These are phyloP conservation scores for Oligia strigilis DNA, from an alignment of 2,888 invertebrate species.

Conservation along the genomic window DNA sequence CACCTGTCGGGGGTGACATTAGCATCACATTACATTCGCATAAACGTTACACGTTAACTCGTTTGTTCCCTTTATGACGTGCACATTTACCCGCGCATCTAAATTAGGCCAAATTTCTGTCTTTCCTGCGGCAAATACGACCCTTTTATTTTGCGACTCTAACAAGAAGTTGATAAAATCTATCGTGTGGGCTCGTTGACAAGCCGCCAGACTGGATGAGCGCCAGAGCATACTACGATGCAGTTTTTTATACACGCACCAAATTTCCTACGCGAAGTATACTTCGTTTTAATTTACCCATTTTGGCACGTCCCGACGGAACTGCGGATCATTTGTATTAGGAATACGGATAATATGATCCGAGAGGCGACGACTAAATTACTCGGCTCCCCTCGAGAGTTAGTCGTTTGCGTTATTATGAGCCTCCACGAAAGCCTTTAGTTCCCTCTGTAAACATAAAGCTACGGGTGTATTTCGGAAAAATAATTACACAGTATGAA, in stretches of 20 bases:
- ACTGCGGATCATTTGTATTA: slow-evolving; percentile 85
- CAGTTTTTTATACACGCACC: slow-evolving; percentile 81
- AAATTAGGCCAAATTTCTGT: slow-evolving; percentile 60
- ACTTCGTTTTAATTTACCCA: slow-evolving; percentile 88
- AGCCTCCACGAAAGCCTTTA: slow-evolving; percentile 70
- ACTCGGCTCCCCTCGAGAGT: slow-evolving; percentile 71
- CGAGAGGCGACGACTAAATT: slow-evolving; percentile 78
- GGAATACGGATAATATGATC: slow-evolving; percentile 83
- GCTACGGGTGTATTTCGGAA: slow-evolving; percentile 66
- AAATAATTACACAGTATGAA: slow-evolving; percentile 74
- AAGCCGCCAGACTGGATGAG: slow-evolving; percentile 77
- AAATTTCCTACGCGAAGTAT: slow-evolving; percentile 76
- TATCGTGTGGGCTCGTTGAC: slow-evolving; percentile 71
- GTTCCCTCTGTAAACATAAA: slow-evolving; percentile 69
- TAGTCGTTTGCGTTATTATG: slow-evolving; percentile 74
- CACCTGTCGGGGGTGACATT: slow-evolving; percentile 63
- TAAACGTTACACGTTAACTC: slow-evolving; percentile 55
- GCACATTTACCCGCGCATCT: slow-evolving; percentile 47
- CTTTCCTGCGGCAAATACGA: slow-evolving; percentile 45
- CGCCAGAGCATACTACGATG: slow-evolving; percentile 75
- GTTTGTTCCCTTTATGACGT: slow-evolving; percentile 58
- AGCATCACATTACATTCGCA: slow-evolving; percentile 59
- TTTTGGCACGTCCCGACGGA: slow-evolving; percentile 86
- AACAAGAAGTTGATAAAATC: slow-evolving; percentile 69
- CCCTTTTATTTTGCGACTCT: slow-evolving; percentile 61